Evolutionary conservation across 2,888 invertebrate species (phyloP), one percentile per base, ranked within the genome.

Genomic region (Drosophila leonis): DNA sequence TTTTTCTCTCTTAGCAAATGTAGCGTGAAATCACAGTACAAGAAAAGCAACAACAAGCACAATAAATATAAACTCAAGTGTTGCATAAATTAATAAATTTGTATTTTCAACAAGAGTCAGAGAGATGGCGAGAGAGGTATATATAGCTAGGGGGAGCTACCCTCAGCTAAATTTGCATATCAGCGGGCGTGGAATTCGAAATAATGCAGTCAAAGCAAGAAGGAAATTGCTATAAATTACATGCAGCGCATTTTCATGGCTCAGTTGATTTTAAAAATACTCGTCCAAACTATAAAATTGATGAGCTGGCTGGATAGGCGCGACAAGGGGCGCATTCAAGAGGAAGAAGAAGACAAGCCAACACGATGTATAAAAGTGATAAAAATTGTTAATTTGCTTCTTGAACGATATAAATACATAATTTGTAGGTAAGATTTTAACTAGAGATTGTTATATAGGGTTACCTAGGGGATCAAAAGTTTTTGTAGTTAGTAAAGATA

Each of bases 141-240:
- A 48, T 18, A 27, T 15, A 31, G 13, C 27, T 4, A 15, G 44
- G 49, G 54, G 44, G 24, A 41, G 57, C 42, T 57, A 39, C 18
- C 39, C 51, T 48, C 27, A 37, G 33, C 48, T 60, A 41, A 71
- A 79, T 79, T 79, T 80, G 78, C 79, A 79, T 79, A 71, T 64
- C 42, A 68, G 65, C 74, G 55, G 68, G 74, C 52, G 59, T 77
- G 75, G 67, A 77, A 79, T 61, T 67, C 33, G 51, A 69, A 55
- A 72, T n/a, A 76, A 64, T 84, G 84, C 82, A 87, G 75, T 61
- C 74, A 68, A 72, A 70, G 77, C 79, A 74, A 57, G 61, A 61
- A 80, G 87, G 87, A 83, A 87, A 82, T 80, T 74, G 82, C 80
- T 80, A 71, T 87, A 84, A 87, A 83, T 84, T 84, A 84, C 78